phyloP scores from a whole-genome alignment of 1,140 invertebrate genomes.

The Drosophila nasuta region DNA sequence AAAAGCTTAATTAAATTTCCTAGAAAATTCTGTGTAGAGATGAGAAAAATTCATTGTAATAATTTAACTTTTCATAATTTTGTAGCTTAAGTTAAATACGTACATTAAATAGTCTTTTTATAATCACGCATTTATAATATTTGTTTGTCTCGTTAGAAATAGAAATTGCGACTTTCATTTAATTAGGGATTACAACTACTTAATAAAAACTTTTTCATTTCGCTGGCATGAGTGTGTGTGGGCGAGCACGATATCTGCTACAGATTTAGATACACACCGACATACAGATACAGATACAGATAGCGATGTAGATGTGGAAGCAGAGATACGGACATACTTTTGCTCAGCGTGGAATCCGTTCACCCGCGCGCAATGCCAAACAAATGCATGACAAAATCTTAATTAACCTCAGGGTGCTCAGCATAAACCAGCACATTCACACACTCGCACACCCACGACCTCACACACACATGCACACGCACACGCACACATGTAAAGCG shows the following conservation, averaged over 20 bases:
- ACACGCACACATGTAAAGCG: constrained; percentile 19
- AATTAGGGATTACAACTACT: constrained; percentile 79
- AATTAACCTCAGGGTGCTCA: constrained; percentile 77
- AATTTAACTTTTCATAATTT: neutral
- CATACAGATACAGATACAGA: constrained; percentile 11
- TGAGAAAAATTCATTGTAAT: neutral
- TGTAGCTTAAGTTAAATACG: too few relatives aligned
- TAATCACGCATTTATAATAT: constrained; percentile 7
- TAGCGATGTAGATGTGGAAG: constrained; percentile 7
- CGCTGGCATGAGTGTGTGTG: constrained; percentile 37
- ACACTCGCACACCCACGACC: constrained; percentile 5
- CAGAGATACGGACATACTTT: constrained; percentile 16
- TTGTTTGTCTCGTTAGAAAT: constrained; percentile 59
- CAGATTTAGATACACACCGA: neutral
- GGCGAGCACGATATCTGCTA: constrained; percentile 11
- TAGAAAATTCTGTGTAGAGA: neutral
- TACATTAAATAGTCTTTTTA: neutral
- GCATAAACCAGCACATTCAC: constrained; percentile 63
- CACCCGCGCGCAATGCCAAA: constrained; percentile 63
- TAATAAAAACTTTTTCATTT: constrained; percentile 68
- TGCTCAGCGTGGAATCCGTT: constrained; percentile 20
- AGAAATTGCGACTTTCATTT: constrained; percentile 66
- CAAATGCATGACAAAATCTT: constrained; percentile 80
- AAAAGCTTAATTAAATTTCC: neutral
- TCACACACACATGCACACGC: constrained; percentile 15